Conservation (phyloP, 2,888 invertebrate species). For the Synergus laeviventris region DNA sequence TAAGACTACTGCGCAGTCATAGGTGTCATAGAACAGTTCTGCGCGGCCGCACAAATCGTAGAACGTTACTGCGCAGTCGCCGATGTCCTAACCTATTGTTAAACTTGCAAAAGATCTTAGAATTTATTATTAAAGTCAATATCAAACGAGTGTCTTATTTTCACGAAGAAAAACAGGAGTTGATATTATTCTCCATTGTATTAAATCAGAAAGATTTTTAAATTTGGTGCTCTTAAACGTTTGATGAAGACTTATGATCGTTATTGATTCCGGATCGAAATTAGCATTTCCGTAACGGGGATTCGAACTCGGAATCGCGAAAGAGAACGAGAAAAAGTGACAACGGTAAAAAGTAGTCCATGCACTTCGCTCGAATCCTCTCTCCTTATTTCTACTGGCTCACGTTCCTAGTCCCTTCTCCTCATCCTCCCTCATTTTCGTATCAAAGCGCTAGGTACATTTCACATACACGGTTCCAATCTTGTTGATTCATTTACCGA, state of each 20-base stretch:
- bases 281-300: slow-evolving; percentile 26
- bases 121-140: no score
- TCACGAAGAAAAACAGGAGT: no score
- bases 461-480: neutral
- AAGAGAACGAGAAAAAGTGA: slow-evolving; percentile 59
- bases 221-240: neutral
- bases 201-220: neutral
- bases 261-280: neutral
- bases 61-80: no score
- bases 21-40: neutral
- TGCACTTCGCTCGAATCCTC: slow-evolving; percentile 44
- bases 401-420: neutral
- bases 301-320: slow-evolving; percentile 31
- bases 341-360: slow-evolving; percentile 63
- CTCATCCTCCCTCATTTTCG: neutral
- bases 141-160: no score
- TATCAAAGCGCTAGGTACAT: neutral
- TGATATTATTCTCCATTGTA: no score
- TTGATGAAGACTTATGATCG: neutral
- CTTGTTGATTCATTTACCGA: neutral
- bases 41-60: neutral
- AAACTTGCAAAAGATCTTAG: no score
- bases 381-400: neutral
- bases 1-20: neutral
- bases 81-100: no score